Base-by-base conservation (phyloP, 2,888 invertebrate genomes). In the Ornithoptera alexandrae region DNA sequence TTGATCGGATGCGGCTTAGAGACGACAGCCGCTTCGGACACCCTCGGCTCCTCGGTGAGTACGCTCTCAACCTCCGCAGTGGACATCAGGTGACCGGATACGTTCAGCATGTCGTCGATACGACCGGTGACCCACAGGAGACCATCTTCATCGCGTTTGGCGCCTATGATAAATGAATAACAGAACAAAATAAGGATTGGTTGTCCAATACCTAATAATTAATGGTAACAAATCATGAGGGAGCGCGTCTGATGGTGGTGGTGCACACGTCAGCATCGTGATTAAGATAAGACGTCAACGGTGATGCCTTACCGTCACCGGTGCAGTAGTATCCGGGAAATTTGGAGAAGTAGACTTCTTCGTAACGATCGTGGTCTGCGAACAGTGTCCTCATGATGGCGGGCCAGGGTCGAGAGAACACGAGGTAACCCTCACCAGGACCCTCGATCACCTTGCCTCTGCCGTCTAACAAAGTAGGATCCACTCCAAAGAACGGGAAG, bases 51-150 rank as follows among this genome's bases (percentile, higher is more conserved):
- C 83, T 96, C 96, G 0, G 96, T 95, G 20, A 97, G 93, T 30
- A 97, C 96, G 18, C 96, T 95, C 85, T 97, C 97, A 0, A 97
- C 96, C 93, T 99, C 98, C 0, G 99, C 97, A 0, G 99, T 99
- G 72, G 98, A 98, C 95, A 99, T 96, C 68, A 99, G 93, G 89
- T 99, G 99, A 0, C 99, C 99, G 2, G 98, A 98, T 12, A 99
- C 99, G 88, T 99, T 99, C 76, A 99, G 93, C 98, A 99, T 98
- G 86, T 99, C 99, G 85, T 99, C 99, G 57, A 99, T 97, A 71
- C 99, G 95, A 0, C 99, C 99, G 0, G 98, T 99, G 71, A 99
- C 96, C 98, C 98, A 98, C 69, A 98, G 91, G 86, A 98, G 98
- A 0, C 99, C 99, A 84, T 99, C 99, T 30, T 96, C 94, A 86